Base-by-base conservation (phyloP, 2,888 invertebrate genomes). In the Tenthredo amoena region DNA sequence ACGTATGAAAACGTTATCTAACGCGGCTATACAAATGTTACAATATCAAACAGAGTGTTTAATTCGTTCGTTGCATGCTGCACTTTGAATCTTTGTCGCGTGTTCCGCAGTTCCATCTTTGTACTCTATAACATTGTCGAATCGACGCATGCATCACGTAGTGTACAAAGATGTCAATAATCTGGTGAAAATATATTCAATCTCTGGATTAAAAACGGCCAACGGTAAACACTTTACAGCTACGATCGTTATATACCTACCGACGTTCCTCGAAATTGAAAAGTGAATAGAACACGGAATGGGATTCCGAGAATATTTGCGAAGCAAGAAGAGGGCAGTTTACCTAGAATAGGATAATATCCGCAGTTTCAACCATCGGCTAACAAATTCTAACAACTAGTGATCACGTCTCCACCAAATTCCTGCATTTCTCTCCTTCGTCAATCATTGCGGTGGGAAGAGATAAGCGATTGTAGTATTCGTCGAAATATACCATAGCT, bases 281-380 rank as follows among this genome's bases (percentile, higher is more conserved):
- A 79, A 15, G 34, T 55, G 77, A 79, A 79, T 9, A 12, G 26
- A 58, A 79, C 77, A 79, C 77, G 77, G 34, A 79, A 79, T 15
- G 55, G 10, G 47, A 47, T 76, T 76, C 74, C 47, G 6, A 47
- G 74, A 76, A 76, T 43, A 47, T 43, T 76, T n/a, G 26, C 71
- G 2, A n/a, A 7, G 18, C 37, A 15, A 34, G 15, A 71, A 34
- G 37, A 43, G 0, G 43, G 18, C 37, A 6, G 72, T 21, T 72
- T 43, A 40, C 72, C 72, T 21, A 12, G n/a, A n/a, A 40, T 43
- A 43, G 43, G 72, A 72, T 72, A 72, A 72, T 37, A 72, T 43
- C 21, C 10, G 10, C n/a, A 68, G 4, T 15, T 68, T 68, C 5
- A 26, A 68, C 68, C 12, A 72, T n/a, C 72, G 2, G 26, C n/a